These are phyloP conservation scores for Coptodon bakossiorum DNA, from an alignment of 2,113 vertebrate species.

Conservation along the genomic window DNA sequence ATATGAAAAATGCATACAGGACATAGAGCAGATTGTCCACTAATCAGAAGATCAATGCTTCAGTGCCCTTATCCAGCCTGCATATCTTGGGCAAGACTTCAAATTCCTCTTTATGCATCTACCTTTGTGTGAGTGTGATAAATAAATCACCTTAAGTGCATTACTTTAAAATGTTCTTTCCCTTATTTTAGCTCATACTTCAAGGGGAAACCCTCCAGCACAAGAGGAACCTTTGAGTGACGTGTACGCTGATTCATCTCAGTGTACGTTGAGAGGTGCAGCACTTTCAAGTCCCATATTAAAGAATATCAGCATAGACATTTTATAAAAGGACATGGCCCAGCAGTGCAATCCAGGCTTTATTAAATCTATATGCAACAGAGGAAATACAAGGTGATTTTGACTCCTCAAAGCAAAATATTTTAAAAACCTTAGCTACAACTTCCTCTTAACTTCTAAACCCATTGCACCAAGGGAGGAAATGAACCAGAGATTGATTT, in stretches of 20 bases:
- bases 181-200: not conserved
- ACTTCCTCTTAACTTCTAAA: not conserved
- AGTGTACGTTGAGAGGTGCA: not conserved
- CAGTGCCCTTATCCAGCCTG: not conserved
- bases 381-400: not conserved
- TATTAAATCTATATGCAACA: not conserved
- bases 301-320: not conserved
- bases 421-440: not conserved
- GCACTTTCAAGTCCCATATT: not conserved
- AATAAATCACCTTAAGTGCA: not conserved
- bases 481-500: not conserved
- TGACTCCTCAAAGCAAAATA: not conserved
- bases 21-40: not conserved
- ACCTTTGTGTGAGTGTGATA: not conserved
- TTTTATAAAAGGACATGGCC: not conserved
- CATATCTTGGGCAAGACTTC: not conserved
- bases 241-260: not conserved
- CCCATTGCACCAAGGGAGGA: not conserved
- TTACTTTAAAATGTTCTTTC: not conserved
- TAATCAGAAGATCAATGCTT: not conserved
- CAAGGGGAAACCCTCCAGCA: not conserved
- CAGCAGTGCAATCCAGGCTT: not conserved
- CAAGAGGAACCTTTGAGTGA: not conserved
- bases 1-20: not conserved
- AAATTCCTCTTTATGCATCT: not conserved